Evolutionary conservation across 2,797 vertebrate genomes (phyloP).

Genomic region (Pteropus rufus): DNA sequence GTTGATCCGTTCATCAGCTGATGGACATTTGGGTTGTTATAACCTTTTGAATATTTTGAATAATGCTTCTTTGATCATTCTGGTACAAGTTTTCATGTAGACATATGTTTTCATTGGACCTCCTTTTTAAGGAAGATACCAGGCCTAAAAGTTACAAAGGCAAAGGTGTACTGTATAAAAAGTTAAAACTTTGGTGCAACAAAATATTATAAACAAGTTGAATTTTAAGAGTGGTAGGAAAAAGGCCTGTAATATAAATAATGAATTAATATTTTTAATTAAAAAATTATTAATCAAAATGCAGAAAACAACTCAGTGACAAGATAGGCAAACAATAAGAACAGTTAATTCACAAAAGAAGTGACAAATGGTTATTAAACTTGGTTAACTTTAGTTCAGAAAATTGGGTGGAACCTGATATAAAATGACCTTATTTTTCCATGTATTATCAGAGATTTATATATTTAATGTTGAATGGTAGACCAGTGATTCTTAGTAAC

Average conservation of each 20-base stretch:
- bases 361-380: background rate
- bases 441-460: background rate
- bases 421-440: background rate
- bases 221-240: background rate
- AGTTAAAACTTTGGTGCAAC: background rate
- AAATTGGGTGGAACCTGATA: background rate
- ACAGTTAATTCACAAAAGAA: background rate
- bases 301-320: background rate
- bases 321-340: background rate
- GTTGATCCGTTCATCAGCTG: background rate
- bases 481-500: background rate
- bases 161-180: background rate
- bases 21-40: background rate
- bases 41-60: background rate
- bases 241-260: background rate
- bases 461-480: background rate
- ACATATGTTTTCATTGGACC: background rate
- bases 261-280: background rate
- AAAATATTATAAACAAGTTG: background rate
- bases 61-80: background rate
- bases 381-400: background rate
- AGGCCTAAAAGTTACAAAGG: background rate
- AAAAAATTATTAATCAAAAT: background rate
- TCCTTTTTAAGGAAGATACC: background rate
- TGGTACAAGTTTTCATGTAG: background rate